Base-by-base conservation (phyloP, 2,888 invertebrate species). In the Tetragonisca angustula region DNA sequence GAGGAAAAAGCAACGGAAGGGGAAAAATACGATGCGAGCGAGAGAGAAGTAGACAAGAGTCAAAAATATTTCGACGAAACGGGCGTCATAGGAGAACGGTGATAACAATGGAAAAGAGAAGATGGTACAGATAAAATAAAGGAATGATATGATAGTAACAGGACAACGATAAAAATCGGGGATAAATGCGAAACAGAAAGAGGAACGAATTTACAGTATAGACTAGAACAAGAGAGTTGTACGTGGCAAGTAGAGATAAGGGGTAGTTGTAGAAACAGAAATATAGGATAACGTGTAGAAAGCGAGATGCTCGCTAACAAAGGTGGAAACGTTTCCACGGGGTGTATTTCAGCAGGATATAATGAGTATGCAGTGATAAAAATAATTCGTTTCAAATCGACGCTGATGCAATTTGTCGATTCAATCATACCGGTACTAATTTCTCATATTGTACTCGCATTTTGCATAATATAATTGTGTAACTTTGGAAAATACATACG, bases 141-240 rank as follows among this genome's bases (percentile, higher is more conserved):
- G 49, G 27, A 52, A 70, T 59, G 24, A 17, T 50, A 52, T 2
- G 50, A 3, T 19, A 67, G 67, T 49, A 67, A 76, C 24, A 52
- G 5, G 56, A 64, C 24, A 36, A 52, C 49, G 69, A 64, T 64
- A 74, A 74, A 74, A 74, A 54, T 74, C 52, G 43, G 36, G 13
- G 21, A 74, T 73, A 73, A 36, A 49, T 11, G 72, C 4, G 50
- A 50, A 50, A 54, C 15, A 65, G 54, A 54, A 54, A 36, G 2
- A 19, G 49, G 36, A 64, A 24, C 36, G 19, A 15, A 36, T 62
- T 64, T n/a, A 21, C n/a, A 21, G 21, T 52, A 36, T 54, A 54
- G 65, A 43, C 5, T 62, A n/a, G 50, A 50, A 72, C 49, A 62
- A 50, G 21, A n/a, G n/a, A 62, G 61, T 61, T 72, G 50, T 50